These are phyloP conservation scores for Podarcis muralis DNA, from an alignment of 2,113 vertebrate species.

Conservation along the genomic window DNA sequence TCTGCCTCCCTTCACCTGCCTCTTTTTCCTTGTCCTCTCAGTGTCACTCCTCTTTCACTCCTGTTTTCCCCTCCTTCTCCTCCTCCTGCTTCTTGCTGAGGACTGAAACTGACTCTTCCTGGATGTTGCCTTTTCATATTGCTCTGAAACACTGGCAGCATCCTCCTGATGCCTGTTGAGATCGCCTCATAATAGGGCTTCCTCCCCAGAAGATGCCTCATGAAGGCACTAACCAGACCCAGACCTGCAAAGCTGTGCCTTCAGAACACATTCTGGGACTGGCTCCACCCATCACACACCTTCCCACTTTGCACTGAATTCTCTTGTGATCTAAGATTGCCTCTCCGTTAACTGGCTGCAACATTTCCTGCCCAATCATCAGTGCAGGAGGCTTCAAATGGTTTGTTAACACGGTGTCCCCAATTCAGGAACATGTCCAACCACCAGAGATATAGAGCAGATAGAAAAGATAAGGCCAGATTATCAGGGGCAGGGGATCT, in stretches of 20 bases:
- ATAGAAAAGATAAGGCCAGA: slow-evolving; percentile 39
- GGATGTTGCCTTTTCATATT: no score
- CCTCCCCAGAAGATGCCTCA: no score
- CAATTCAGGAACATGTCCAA: slow-evolving; percentile 27
- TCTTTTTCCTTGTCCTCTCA: no score
- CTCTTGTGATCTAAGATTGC: not conserved
- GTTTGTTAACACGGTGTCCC: slow-evolving; percentile 7
- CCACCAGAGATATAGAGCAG: not conserved
- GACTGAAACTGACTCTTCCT: no score
- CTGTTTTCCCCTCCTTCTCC: no score
- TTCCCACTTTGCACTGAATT: not conserved
- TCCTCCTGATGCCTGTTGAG: no score
- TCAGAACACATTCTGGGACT: not conserved
- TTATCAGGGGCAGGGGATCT: slow-evolving; percentile 50
- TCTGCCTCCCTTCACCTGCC: no score
- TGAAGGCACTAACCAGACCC: no score
- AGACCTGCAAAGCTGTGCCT: not conserved
- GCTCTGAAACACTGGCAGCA: no score
- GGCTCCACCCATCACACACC: not conserved
- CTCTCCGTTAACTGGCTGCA: not conserved
- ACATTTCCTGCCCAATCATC: slow-evolving; percentile 6
- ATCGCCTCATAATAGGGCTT: no score
- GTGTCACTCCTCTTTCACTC: no score
- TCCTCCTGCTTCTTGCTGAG: no score
- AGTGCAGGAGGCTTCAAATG: slow-evolving; percentile 13